A percentile compares a stretch with the other conserved stretches of the same genome.
These are phyloP conservation scores for Enteromius trimaculatus DNA, from an alignment of 2,797 vertebrate species.

Conservation along the genomic window DNA sequence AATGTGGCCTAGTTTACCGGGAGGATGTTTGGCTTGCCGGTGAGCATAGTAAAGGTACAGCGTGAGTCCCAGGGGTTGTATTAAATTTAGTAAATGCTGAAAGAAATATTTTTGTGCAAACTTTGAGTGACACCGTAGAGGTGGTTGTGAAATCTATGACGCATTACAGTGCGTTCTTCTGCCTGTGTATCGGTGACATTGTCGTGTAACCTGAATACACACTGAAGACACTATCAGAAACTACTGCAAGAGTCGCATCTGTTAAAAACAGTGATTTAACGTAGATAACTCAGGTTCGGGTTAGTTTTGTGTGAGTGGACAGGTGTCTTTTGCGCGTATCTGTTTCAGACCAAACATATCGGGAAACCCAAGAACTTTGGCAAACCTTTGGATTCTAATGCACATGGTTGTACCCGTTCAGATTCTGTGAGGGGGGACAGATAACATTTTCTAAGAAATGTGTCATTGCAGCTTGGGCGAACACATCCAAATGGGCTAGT, in stretches of 20 bases:
- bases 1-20: slow-evolving; percentile 25
- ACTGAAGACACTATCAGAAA: background rate
- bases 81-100: slow-evolving; percentile 1
- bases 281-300: background rate
- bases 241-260: background rate
- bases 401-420: background rate
- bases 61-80: background rate
- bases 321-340: slow-evolving; percentile 26
- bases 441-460: slow-evolving; percentile 69
- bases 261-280: slow-evolving; percentile 20
- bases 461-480: slow-evolving; percentile 66
- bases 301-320: slow-evolving; percentile 9
- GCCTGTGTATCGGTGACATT: background rate
- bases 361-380: background rate
- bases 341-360: slow-evolving; percentile 3
- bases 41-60: slow-evolving; percentile 5
- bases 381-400: slow-evolving; percentile 17
- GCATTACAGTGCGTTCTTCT: background rate
- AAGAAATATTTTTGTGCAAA: background rate
- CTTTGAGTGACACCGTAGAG: background rate
- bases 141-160: background rate
- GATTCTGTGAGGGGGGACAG: slow-evolving; percentile 51
- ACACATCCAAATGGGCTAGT: slow-evolving; percentile 65
- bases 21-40: slow-evolving; percentile 4
- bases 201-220: slow-evolving; percentile 13